Evolutionary conservation across 1,140 invertebrate species (phyloP).

Genomic region (Cryptotermes secundus): DNA sequence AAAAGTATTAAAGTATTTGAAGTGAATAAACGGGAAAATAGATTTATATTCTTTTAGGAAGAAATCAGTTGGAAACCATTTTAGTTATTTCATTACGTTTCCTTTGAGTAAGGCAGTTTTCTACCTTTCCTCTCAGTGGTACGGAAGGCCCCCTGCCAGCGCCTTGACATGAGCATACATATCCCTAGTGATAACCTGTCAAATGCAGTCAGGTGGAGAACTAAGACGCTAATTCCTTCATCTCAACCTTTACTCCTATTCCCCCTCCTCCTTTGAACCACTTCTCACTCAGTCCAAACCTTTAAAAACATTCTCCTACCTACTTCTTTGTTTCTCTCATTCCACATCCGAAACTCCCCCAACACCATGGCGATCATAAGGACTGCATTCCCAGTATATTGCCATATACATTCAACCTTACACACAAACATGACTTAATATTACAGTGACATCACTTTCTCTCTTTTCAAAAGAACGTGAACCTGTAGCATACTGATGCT

Average conservation of each 20-base stretch:
- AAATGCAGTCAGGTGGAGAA: neutral
- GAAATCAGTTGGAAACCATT: neutral
- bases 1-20: no score
- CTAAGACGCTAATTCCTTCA: conserved; percentile 6
- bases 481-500: neutral
- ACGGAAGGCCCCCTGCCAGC: neutral
- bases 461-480: neutral
- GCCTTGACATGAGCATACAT: neutral
- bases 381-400: neutral
- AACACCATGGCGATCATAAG: neutral
- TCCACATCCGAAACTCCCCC: neutral
- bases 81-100: neutral
- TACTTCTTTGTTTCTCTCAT: neutral
- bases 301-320: neutral
- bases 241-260: neutral
- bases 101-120: neutral
- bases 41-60: neutral
- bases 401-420: neutral
- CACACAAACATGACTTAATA: neutral
- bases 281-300: neutral
- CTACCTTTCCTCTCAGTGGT: neutral
- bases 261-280: neutral
- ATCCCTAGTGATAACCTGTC: conserved; percentile 10
- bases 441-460: conserved; percentile 5
- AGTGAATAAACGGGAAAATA: no score